Base-by-base conservation (phyloP, 2,888 invertebrate genomes). In the Rhagophthalmus giganteus region DNA sequence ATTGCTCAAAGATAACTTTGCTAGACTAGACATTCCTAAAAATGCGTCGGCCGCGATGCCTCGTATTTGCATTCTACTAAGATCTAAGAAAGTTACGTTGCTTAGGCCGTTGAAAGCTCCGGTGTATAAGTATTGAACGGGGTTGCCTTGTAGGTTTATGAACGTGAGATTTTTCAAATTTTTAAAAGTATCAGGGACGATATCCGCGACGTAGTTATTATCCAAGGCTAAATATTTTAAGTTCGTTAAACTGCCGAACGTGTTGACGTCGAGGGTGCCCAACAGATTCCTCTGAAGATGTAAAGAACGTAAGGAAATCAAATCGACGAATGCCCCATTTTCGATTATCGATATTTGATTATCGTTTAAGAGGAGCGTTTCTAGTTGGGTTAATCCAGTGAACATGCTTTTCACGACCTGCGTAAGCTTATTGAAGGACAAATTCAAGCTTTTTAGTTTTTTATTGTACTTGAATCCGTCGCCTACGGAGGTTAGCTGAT, bases 271-370 rank as follows among this genome's bases (percentile, higher is more conserved):
- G 3, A 20, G 3, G 7, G 3, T 20, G 4, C 2, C 3, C 8
- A 27, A 10, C 2, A 3, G 27, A 27, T 27, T 27, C 3, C 10
- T 2, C 8, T 27, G 27, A 5, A 27, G 8, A 10, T 27, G 9
- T 27, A 27, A 27, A 10, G 4, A 27, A 3, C 8, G 8, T 2
- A 27, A 8, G 3, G 27, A 27, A 8, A 3, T 7, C 10, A 27
- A 10, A 7, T 27, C 10, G 3, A 8, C n/a, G 9, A 27, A 27
- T 10, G 73, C 67, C 20, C 73, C 67, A 1, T 67, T 66, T 20
- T 74, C 71, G 25, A 76, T 53, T 7, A 62, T 60, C 35, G 66
- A 67, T 57, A 76, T 71, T 28, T 60, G 61, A 57, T 76, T 76
- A 38, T 62, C 57, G 44, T 70, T 68, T 55, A 76, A 38, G 20